Evolutionary conservation across 2,888 invertebrate genomes (phyloP).

Genomic region (Chrysolina americana): DNA sequence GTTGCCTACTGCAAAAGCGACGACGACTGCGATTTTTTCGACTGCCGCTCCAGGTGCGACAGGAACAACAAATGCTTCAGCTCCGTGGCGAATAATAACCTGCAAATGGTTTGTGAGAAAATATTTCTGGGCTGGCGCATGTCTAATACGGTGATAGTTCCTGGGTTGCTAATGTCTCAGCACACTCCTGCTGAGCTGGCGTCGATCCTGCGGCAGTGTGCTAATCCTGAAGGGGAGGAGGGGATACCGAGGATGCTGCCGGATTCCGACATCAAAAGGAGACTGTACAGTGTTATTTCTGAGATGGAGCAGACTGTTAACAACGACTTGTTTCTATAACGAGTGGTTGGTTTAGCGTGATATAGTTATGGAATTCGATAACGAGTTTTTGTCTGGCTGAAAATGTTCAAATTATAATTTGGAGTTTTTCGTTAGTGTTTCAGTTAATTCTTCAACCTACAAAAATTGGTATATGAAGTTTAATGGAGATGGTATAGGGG

Average conservation of each 20-base stretch:
- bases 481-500: too few relatives aligned
- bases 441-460: too few relatives aligned
- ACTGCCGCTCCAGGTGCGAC: conserved; percentile 78
- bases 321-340: conserved; percentile 61
- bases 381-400: too few relatives aligned
- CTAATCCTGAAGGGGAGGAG: conserved; percentile 71
- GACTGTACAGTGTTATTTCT: conserved; percentile 72
- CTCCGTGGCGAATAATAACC: conserved; percentile 76
- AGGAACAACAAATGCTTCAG: conserved; percentile 71
- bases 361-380: too few relatives aligned
- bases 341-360: conserved; percentile 25
- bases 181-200: conserved; percentile 74
- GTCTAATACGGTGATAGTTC: conserved; percentile 75
- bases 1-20: conserved; percentile 71
- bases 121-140: conserved; percentile 76
- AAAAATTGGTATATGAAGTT: too few relatives aligned
- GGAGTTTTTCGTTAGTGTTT: too few relatives aligned
- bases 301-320: conserved; percentile 69
- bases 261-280: conserved; percentile 69
- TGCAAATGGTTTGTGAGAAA: conserved; percentile 79
- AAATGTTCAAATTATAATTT: too few relatives aligned
- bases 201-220: conserved; percentile 74
- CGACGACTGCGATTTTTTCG: conserved; percentile 78
- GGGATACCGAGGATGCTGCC: conserved; percentile 71
- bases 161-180: conserved; percentile 75